Percentiles rank a stretch among this genome's conserved stretches.
Evolutionary conservation across 2,113 vertebrate genomes (phyloP).

Genomic region (Nipponia nippon): DNA sequence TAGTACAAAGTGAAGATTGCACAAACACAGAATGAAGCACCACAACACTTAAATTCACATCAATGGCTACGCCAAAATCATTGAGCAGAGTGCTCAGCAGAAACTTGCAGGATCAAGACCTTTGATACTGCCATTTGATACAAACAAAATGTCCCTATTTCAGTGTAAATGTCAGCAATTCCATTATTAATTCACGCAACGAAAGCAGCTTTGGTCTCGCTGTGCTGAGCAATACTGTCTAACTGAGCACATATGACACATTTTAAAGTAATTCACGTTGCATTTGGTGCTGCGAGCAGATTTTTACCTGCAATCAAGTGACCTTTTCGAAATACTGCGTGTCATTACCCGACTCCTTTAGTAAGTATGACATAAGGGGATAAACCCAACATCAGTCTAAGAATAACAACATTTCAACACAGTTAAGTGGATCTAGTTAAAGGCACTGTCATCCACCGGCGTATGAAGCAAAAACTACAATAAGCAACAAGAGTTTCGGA

Average conservation of each 20-base stretch:
- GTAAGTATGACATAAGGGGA: not conserved
- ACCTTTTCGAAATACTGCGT: not conserved
- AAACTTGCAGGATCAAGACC: not conserved
- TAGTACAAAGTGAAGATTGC: not conserved
- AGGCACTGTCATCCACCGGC: not conserved
- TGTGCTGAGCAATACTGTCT: not conserved
- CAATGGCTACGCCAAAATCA: not conserved
- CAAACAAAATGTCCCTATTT: not conserved
- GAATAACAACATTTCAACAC: not conserved
- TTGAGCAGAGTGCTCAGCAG: not conserved
- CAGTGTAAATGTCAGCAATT: not conserved
- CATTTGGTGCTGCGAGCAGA: not conserved
- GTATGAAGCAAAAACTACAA: not conserved
- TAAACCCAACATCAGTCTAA: not conserved
- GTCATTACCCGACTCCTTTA: not conserved
- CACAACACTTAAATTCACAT: not conserved
- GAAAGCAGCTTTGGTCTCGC: not conserved
- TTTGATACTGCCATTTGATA: not conserved
- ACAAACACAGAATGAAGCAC: not conserved
- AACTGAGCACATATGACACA: rapidly evolving
- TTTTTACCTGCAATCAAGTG: not conserved
- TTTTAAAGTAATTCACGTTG: not conserved
- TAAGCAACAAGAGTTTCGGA: not conserved
- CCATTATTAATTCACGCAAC: not conserved
- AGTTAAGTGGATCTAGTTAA: not conserved